A percentile compares a stretch with the other conserved stretches of the same genome.
phyloP scores from a whole-genome alignment of 1,140 invertebrate species.

The Oncopodura yosiiana region DNA sequence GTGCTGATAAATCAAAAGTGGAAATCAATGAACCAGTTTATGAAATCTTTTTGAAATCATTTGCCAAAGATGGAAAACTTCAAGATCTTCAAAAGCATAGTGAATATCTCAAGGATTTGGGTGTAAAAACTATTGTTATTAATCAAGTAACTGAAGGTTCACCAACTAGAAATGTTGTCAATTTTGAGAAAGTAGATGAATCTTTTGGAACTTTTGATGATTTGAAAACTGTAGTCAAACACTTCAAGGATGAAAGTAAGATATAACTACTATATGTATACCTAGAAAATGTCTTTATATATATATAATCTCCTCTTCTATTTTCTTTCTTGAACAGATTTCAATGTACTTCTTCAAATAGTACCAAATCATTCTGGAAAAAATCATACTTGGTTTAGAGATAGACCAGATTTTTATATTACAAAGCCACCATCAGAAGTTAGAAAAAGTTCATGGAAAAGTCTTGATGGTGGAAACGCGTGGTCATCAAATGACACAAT shows the following conservation, averaged over 20 bases:
- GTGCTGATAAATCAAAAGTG: slow-evolving; percentile 47
- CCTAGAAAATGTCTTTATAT: background rate
- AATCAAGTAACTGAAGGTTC: slow-evolving; percentile 41
- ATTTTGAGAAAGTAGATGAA: slow-evolving; percentile 41
- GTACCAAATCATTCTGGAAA: slow-evolving; percentile 27
- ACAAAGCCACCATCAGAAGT: background rate
- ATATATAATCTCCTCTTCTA: background rate
- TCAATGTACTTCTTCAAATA: slow-evolving; percentile 14
- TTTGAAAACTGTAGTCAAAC: slow-evolving; percentile 39
- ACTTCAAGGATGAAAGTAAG: slow-evolving; percentile 39
- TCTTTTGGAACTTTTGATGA: slow-evolving; percentile 41
- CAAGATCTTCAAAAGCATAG: slow-evolving; percentile 29
- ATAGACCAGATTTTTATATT: slow-evolving; percentile 16
- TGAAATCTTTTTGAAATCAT: slow-evolving; percentile 18
- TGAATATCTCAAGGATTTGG: slow-evolving; percentile 41
- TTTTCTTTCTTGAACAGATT: slow-evolving; percentile 14
- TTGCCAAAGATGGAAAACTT: slow-evolving; percentile 20
- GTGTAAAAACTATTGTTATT: slow-evolving; percentile 41
- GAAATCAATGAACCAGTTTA: slow-evolving; percentile 18
- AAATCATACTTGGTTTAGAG: slow-evolving; percentile 24
- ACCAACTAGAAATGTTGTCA: slow-evolving; percentile 40
- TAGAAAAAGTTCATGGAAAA: slow-evolving; percentile 9
- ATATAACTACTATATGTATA: background rate
- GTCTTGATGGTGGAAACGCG: background rate
- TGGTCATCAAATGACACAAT: slow-evolving; percentile 3